Conservation (phyloP, 2,797 vertebrate genomes). For the Poecilia wingei region DNA sequence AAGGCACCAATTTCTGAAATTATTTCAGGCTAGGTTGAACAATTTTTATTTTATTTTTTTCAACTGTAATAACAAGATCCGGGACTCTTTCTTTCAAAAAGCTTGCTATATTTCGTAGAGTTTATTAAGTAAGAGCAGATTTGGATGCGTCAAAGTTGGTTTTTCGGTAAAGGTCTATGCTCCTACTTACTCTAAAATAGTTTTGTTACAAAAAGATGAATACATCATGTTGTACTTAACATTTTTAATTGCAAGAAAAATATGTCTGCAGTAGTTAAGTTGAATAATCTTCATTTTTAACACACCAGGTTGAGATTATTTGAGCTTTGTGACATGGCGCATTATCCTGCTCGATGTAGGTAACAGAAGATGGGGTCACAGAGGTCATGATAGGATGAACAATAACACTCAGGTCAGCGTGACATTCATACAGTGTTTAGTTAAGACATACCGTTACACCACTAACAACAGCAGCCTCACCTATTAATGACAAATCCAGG, state of each 20-base stretch:
- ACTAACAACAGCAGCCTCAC: neutral
- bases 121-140: too few relatives aligned
- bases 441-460: neutral
- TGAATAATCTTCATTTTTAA: neutral
- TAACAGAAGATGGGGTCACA: constrained; percentile 39
- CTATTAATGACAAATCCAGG: neutral
- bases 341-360: constrained; percentile 45
- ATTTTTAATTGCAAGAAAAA: too few relatives aligned
- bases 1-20: neutral
- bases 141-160: too few relatives aligned
- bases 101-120: too few relatives aligned
- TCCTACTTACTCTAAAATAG: too few relatives aligned
- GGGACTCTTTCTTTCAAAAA: too few relatives aligned
- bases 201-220: too few relatives aligned
- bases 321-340: neutral
- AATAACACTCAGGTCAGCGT: neutral
- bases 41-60: neutral
- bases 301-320: neutral
- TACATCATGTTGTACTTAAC: too few relatives aligned
- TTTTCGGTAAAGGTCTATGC: too few relatives aligned
- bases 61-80: neutral
- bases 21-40: neutral
- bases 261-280: too few relatives aligned
- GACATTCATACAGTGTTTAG: neutral
- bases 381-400: neutral